Conservation (phyloP, 2,797 vertebrate genomes). For the Takifugu ocellatus region DNA sequence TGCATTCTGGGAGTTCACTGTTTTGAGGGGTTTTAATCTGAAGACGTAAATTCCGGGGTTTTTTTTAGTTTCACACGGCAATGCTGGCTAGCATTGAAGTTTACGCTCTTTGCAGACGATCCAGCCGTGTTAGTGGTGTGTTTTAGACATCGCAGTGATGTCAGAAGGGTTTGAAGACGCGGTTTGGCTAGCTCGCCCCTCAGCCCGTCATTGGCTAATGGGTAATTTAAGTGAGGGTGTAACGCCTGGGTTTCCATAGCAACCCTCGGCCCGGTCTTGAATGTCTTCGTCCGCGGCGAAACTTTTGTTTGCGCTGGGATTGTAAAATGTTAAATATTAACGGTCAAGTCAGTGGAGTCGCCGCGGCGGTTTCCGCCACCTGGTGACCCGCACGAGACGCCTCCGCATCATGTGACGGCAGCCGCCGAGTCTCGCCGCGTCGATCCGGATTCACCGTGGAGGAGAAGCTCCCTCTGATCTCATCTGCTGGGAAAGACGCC, state of each 20-base stretch:
- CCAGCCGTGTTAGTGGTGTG: not conserved
- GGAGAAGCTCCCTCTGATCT: conserved; percentile 23
- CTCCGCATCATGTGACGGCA: conserved; percentile 5
- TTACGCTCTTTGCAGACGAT: too few relatives aligned
- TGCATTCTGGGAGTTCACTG: too few relatives aligned
- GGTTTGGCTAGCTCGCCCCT: conserved; percentile 19
- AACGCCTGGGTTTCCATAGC: conserved; percentile 60
- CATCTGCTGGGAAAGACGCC: conserved; percentile 50
- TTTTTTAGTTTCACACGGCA: too few relatives aligned
- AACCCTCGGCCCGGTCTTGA: conserved; percentile 52
- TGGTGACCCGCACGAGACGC: not conserved
- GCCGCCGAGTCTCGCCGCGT: not conserved
- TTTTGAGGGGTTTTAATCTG: too few relatives aligned
- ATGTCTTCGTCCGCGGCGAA: conserved; percentile 49
- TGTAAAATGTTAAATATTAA: too few relatives aligned
- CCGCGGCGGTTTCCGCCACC: not conserved
- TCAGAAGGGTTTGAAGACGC: conserved; percentile 22
- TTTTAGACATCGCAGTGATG: conserved; percentile 6
- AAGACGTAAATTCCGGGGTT: too few relatives aligned
- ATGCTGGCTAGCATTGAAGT: too few relatives aligned
- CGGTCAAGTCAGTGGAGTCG: too few relatives aligned
- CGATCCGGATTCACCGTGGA: too few relatives aligned
- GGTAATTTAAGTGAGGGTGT: conserved; percentile 51
- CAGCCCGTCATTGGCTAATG: conserved; percentile 62
- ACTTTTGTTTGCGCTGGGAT: conserved; percentile 25